Conservation (phyloP, 2,113 vertebrate genomes). For the Mohoua ochrocephala region DNA sequence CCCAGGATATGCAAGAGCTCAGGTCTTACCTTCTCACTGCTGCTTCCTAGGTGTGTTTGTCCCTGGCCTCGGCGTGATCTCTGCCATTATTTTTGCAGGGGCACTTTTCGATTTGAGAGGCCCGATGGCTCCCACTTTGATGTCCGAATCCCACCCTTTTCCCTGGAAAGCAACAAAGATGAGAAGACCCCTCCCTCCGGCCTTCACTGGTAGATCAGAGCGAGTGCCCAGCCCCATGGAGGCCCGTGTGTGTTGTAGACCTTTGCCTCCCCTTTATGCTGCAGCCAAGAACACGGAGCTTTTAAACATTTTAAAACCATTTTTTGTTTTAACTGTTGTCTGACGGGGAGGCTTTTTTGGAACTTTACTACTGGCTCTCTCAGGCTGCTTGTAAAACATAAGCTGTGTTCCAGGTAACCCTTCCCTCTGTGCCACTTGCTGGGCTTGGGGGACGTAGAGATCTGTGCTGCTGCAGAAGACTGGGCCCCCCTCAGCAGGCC, state of each 20-base stretch:
- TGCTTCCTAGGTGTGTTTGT: not conserved
- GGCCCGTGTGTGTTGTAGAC: conserved; percentile 34
- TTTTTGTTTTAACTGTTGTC: conserved; percentile 34
- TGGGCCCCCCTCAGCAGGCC: not conserved
- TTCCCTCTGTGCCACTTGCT: not conserved
- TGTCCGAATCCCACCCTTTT: conserved; percentile 96
- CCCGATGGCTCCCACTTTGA: conserved; percentile 96
- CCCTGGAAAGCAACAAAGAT: conserved; percentile 98
- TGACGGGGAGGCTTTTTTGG: not conserved
- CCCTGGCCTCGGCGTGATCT: not conserved
- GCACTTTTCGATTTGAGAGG: conserved; percentile 95
- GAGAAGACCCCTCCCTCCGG: conserved; percentile 96
- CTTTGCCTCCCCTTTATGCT: conserved; percentile 43
- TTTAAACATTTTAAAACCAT: conserved; percentile 38
- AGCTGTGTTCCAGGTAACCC: conserved; percentile 49
- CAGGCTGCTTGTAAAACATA: conserved; percentile 59
- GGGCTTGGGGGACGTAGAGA: not conserved
- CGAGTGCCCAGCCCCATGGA: not conserved
- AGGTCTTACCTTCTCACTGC: not conserved
- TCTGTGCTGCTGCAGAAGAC: not conserved
- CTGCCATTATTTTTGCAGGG: conserved; percentile 74
- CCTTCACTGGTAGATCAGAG: conserved; percentile 83
- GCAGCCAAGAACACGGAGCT: conserved; percentile 21
- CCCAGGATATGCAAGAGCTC: not conserved
- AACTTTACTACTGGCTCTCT: conserved; percentile 52